A percentile compares a stretch with the other conserved stretches of the same genome.
Evolutionary conservation across 1,140 invertebrate genomes (phyloP).

Genomic region (Drosophila tani): DNA sequence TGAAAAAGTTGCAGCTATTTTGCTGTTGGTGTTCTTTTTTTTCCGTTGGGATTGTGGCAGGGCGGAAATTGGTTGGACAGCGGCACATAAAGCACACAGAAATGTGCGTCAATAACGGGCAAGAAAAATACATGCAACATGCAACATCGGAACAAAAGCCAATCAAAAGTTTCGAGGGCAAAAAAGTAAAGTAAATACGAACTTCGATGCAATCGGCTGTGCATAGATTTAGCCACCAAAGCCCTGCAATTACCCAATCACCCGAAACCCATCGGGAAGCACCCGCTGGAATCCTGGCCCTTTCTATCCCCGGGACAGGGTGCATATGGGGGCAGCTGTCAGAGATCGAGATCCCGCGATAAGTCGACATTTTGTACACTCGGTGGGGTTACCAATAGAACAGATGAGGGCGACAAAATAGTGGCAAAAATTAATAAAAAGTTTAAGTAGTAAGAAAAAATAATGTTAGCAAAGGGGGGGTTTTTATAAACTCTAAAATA

Average conservation of each 20-base stretch:
- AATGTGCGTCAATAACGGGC: slow-evolving; percentile 74
- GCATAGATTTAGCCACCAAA: slow-evolving; percentile 62
- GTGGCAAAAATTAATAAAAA: not conserved
- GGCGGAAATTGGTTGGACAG: slow-evolving; percentile 75
- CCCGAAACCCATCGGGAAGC: slow-evolving; percentile 1
- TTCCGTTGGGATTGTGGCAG: slow-evolving; percentile 62
- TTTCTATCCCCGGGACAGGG: slow-evolving; percentile 20
- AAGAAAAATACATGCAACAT: slow-evolving; percentile 31
- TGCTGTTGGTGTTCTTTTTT: slow-evolving; percentile 3
- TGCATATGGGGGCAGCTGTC: slow-evolving; percentile 68
- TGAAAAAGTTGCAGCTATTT: slow-evolving; percentile 67
- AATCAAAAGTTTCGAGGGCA: slow-evolving; percentile 65
- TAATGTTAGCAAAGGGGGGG: too few relatives aligned
- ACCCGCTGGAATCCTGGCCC: not conserved
- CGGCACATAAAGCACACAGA: slow-evolving; percentile 71
- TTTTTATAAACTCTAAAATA: too few relatives aligned
- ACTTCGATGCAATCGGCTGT: slow-evolving; percentile 40
- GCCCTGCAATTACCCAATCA: slow-evolving; percentile 47
- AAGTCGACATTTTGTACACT: slow-evolving; percentile 42
- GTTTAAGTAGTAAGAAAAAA: too few relatives aligned
- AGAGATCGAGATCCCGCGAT: slow-evolving; percentile 63
- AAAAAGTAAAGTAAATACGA: slow-evolving; percentile 45
- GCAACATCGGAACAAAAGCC: slow-evolving; percentile 63
- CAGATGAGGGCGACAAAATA: slow-evolving; percentile 13
- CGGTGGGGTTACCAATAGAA: slow-evolving; percentile 15